phyloP scores from a whole-genome alignment of 2,888 invertebrate genomes.

The Brachypterus glaber region DNA sequence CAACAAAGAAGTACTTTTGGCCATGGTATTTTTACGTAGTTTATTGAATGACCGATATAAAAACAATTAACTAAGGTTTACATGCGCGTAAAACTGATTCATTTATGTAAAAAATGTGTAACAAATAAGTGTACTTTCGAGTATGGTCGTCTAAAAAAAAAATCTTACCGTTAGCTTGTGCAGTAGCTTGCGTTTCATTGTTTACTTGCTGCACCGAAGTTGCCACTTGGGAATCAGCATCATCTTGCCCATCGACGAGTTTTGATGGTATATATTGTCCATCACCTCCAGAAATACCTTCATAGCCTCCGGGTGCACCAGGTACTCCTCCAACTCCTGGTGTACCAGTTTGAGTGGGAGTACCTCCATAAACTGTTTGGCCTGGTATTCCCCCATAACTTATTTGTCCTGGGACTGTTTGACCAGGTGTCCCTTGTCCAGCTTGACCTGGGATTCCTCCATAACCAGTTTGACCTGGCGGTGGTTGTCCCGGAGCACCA shows the following conservation, averaged over 20 bases:
- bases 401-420: constrained; percentile 11
- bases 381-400: too few relatives aligned
- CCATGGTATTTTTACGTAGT: too few relatives aligned
- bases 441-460: constrained; percentile 13
- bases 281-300: constrained; percentile 12
- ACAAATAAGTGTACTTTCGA: too few relatives aligned
- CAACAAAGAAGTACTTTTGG: too few relatives aligned
- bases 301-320: constrained; percentile 4
- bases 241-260: too few relatives aligned
- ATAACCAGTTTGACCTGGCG: constrained; percentile 8
- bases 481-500: constrained; percentile 9
- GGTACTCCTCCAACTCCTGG: constrained; percentile 1
- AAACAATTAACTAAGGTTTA: too few relatives aligned
- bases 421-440: constrained; percentile 9
- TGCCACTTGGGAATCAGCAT: constrained; percentile 65
- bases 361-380: constrained; percentile 6
- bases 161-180: constrained; percentile 67
- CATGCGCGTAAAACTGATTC: too few relatives aligned
- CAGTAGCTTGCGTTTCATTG: constrained; percentile 64
- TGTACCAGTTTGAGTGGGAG: too few relatives aligned
- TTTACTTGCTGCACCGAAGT: constrained; percentile 48
- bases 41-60: too few relatives aligned
- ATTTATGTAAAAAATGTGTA: too few relatives aligned
- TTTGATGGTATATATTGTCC: too few relatives aligned
- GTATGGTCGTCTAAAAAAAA: too few relatives aligned